Evolutionary conservation across 1,140 invertebrate genomes (phyloP).

Genomic region (Nautilus pompilius): DNA sequence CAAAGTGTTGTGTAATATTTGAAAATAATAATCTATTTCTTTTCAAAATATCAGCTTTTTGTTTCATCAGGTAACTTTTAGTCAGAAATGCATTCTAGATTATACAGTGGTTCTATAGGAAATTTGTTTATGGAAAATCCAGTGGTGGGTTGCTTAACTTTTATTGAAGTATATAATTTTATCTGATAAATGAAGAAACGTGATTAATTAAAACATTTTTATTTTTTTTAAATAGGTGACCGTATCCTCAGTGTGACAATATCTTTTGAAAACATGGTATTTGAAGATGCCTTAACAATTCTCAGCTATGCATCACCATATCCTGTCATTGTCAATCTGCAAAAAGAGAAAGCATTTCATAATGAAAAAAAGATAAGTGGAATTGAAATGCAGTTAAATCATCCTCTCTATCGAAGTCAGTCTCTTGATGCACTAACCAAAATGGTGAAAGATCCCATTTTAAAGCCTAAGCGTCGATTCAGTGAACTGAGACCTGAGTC

Average conservation of each 20-base stretch:
- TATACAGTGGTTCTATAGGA: too few species aligned
- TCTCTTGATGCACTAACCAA: constrained; percentile 64
- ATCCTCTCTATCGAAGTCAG: constrained; percentile 69
- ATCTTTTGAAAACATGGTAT: constrained; percentile 81
- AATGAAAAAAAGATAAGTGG: constrained; percentile 17
- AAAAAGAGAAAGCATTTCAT: constrained; percentile 24
- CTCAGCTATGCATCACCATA: constrained; percentile 90
- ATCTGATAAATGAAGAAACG: too few species aligned
- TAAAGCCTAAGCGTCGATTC: constrained; percentile 27
- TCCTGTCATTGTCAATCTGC: constrained; percentile 62
- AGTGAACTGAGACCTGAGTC: constrained; percentile 35
- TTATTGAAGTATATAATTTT: not conserved
- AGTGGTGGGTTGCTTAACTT: too few species aligned
- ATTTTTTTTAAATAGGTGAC: constrained; percentile 67
- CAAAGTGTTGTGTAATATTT: too few species aligned
- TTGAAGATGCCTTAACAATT: constrained; percentile 85
- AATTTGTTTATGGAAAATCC: too few species aligned
- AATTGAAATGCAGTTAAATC: constrained; percentile 36
- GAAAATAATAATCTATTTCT: too few species aligned
- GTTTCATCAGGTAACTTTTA: too few species aligned
- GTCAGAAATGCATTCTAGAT: too few species aligned
- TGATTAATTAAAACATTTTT: too few species aligned
- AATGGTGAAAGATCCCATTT: constrained; percentile 6
- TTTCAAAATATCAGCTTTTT: too few species aligned
- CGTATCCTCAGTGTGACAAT: constrained; percentile 81